Conservation (phyloP, 2,113 vertebrate genomes). For the Podarcis muralis region DNA sequence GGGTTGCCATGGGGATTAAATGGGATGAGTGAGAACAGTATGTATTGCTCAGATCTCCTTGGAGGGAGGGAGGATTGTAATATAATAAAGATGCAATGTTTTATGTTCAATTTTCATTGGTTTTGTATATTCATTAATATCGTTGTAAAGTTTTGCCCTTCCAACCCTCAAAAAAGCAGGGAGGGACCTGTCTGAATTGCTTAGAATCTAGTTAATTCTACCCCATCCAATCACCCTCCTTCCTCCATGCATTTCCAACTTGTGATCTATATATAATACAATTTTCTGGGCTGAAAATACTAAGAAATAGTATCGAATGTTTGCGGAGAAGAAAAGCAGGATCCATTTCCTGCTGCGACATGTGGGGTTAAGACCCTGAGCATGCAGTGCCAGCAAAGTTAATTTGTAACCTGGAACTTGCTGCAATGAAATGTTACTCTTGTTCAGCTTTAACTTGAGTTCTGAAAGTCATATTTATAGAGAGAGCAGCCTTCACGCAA, state of each 20-base stretch:
- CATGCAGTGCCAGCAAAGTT: slow-evolving; percentile 40
- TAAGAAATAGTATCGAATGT: neutral
- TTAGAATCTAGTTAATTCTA: neutral
- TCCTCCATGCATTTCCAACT: neutral
- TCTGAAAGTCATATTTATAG: slow-evolving; percentile 21
- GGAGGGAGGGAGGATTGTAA: neutral
- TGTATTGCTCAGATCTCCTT: neutral
- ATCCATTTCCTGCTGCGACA: slow-evolving; percentile 58
- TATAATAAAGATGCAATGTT: too few species aligned
- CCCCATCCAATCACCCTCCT: neutral
- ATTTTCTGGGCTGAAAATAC: neutral
- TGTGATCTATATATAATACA: neutral
- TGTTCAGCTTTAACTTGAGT: slow-evolving; percentile 51
- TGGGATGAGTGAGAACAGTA: too few species aligned
- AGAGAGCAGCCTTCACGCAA: neutral
- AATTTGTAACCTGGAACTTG: slow-evolving; percentile 61
- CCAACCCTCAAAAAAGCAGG: neutral
- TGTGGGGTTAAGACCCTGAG: slow-evolving; percentile 10
- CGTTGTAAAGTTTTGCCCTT: neutral
- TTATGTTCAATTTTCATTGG: too few species aligned
- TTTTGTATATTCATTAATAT: neutral
- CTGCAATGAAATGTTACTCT: slow-evolving; percentile 42
- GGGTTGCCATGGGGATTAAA: neutral
- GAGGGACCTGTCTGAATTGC: too few species aligned
- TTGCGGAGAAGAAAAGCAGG: slow-evolving; percentile 40